Evolutionary conservation across 2,113 vertebrate genomes (phyloP).

Genomic region (Cyanoderma ruficeps): DNA sequence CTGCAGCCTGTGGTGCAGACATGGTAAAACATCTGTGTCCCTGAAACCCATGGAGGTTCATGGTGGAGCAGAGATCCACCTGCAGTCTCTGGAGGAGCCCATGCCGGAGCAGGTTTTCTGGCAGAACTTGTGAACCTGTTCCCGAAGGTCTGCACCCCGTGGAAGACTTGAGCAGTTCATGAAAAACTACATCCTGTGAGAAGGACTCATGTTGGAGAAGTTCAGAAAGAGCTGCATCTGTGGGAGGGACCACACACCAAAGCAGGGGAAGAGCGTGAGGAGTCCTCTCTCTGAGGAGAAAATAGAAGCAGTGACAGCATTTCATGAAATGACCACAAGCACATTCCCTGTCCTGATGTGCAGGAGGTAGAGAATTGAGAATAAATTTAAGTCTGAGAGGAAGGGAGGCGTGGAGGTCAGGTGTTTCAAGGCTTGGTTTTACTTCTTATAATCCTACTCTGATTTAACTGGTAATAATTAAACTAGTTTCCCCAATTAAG

Average conservation of each 20-base stretch:
- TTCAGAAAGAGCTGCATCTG: background rate
- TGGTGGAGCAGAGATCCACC: background rate
- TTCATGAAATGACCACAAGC: background rate
- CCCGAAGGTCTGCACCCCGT: fast-evolving
- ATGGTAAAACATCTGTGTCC: background rate
- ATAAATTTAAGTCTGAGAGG: background rate
- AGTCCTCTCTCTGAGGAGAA: background rate
- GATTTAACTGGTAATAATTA: background rate
- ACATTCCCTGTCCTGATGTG: background rate
- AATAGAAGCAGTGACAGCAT: background rate
- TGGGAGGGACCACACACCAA: background rate
- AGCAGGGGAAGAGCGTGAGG: background rate
- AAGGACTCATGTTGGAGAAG: background rate
- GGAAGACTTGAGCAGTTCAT: background rate
- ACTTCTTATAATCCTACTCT: background rate
- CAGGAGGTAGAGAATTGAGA: background rate
- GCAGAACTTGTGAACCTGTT: background rate
- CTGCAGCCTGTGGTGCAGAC: fast-evolving
- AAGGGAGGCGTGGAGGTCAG: background rate
- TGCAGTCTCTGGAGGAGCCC: background rate
- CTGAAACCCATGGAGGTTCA: background rate
- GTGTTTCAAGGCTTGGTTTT: background rate
- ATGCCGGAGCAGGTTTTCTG: fast-evolving
- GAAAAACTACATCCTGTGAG: background rate
- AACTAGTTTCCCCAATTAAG: background rate